Evolutionary conservation across 2,888 invertebrate species (phyloP), one percentile per base, ranked within the genome.

Genomic region (Chymomyza procnemis): DNA sequence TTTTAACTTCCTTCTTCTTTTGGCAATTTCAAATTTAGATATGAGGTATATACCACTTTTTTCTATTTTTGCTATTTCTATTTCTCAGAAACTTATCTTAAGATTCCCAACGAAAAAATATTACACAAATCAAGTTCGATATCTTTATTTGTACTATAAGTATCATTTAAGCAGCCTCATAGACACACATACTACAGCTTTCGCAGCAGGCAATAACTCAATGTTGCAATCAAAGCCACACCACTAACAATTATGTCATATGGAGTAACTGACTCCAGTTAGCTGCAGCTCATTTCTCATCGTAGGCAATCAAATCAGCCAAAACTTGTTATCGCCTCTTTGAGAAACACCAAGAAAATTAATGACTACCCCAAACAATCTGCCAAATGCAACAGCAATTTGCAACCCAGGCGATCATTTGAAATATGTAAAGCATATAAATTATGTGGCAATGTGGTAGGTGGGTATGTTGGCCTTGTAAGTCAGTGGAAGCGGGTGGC

Each of bases 341-440:
- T 85, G 81, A 82, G 78, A 80, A 76, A 80, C 83, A 82, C 83
- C 73, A 78, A 85, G 81, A 76, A 82, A 82, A 82, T 82, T 82
- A 85, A 82, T 82, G 81, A 76, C 69, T 78, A 67, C 69, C 74
- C 80, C 66, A 67, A 56, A 16, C 74, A 67, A 54, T 46, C 16
- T 22, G 8, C 12, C 54, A 68, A n/a, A 58, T 18, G 18, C 34
- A 50, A 21, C 16, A 64, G 61, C 52, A 52, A 55, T 16, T 18
- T 16, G 21, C 26, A 41, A 58, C 14, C 48, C 54, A 19, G 52
- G 58, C 50, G n/a, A 65, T 73, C 86, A 78, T 84, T 84, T 85
- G 85, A 86, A 78, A 85, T 85, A 85, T 85, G 86, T 78, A 80
- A 82, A 84, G 84, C 85, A 85, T 84, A 86, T 85, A 86, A 86